A percentile compares a stretch with the other conserved stretches of the same genome.
Evolutionary conservation across 2,888 invertebrate genomes (phyloP).

Genomic region (Oscheius sp.): DNA sequence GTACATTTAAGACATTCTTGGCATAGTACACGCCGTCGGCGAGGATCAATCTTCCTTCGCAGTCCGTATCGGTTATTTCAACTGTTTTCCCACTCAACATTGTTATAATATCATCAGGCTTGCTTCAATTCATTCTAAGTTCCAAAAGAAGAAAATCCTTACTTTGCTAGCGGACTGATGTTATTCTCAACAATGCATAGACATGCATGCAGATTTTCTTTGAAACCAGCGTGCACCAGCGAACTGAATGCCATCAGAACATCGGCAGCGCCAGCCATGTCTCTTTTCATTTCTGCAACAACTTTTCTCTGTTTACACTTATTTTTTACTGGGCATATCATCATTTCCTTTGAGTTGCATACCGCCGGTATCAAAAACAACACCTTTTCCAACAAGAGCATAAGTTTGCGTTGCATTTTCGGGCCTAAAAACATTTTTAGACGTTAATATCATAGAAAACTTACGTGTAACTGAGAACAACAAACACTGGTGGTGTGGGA

Average conservation of each 20-base stretch:
- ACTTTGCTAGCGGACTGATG: constrained; percentile 80
- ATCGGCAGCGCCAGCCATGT: constrained; percentile 90
- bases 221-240: constrained; percentile 81
- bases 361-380: constrained; percentile 91
- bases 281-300: constrained; percentile 91
- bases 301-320: constrained; percentile 8
- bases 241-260: constrained; percentile 85
- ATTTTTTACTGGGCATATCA: constrained; percentile 40
- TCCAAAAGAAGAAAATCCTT: neutral
- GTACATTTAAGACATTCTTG: constrained; percentile 37
- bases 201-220: constrained; percentile 85
- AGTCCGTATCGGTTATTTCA: constrained; percentile 88
- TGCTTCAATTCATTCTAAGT: no score
- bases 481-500: constrained; percentile 80
- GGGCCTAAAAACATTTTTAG: constrained; percentile 24
- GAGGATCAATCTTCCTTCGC: constrained; percentile 87
- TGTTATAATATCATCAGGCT: constrained; percentile 87
- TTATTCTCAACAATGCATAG: constrained; percentile 90
- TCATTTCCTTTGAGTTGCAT: constrained; percentile 86
- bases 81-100: constrained; percentile 89
- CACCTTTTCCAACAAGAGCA: constrained; percentile 91
- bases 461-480: constrained; percentile 76
- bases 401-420: constrained; percentile 76
- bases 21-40: constrained; percentile 80
- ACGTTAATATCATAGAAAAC: neutral